Evolutionary conservation across 2,888 invertebrate species (phyloP).

Genomic region (Heliconius erato): DNA sequence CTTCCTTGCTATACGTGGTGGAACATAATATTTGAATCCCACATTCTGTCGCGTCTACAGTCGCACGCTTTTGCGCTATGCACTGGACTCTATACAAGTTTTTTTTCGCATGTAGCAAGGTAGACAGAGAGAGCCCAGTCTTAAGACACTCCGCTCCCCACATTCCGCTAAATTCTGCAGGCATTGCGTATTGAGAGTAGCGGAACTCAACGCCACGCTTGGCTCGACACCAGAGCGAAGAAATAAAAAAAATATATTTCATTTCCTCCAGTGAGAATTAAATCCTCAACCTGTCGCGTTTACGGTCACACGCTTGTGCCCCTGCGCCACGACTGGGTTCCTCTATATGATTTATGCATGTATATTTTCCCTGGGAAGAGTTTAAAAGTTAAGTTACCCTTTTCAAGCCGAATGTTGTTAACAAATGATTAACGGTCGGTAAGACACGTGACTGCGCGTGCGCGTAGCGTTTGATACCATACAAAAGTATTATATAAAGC

Average conservation of each 20-base stretch:
- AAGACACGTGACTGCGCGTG: constrained; percentile 3
- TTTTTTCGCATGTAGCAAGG: not conserved
- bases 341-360: too few relatives aligned
- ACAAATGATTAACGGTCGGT: not conserved
- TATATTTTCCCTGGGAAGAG: too few relatives aligned
- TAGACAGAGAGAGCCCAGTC: not conserved
- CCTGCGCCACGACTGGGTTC: too few relatives aligned
- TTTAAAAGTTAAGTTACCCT: not conserved
- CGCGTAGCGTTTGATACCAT: not conserved
- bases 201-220: not conserved
- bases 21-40: too few relatives aligned
- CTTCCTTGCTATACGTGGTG: too few relatives aligned
- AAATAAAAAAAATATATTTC: not conserved
- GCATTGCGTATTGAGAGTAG: not conserved
- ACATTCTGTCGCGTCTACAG: too few relatives aligned
- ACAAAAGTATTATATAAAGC: too few relatives aligned
- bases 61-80: too few relatives aligned
- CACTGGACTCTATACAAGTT: too few relatives aligned
- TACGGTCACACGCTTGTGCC: not conserved
- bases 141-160: not conserved
- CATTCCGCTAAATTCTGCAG: not conserved
- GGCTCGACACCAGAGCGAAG: not conserved
- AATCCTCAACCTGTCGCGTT: not conserved
- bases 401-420: not conserved
- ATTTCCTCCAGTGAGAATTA: not conserved